Percentiles rank a stretch among this genome's conserved stretches.
These are phyloP conservation scores for Eupithecia pulchellata DNA, from an alignment of 2,888 invertebrate genomes.

Conservation along the genomic window DNA sequence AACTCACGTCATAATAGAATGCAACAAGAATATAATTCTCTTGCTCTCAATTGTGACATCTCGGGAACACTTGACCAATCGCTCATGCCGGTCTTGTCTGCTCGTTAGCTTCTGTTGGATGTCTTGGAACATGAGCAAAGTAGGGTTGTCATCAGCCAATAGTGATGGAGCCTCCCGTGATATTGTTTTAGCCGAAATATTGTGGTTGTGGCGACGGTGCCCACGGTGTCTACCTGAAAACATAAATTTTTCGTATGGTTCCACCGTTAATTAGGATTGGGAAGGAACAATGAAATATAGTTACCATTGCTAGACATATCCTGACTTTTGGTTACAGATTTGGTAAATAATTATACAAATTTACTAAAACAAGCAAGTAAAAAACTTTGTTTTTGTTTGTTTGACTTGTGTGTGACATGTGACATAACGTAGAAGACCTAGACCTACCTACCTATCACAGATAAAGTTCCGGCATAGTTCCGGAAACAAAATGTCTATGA, in stretches of 20 bases:
- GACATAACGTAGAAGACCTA: no score
- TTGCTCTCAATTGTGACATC: conserved; percentile 87
- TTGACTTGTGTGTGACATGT: no score
- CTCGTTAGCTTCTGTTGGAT: conserved; percentile 30
- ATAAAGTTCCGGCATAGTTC: no score
- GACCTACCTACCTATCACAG: no score
- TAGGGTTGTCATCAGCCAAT: conserved; percentile 36
- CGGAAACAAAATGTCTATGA: no score
- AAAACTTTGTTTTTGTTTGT: no score
- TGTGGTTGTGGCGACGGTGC: conserved; percentile 60
- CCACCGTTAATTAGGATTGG: neutral
- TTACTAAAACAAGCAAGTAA: neutral
- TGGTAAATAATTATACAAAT: neutral
- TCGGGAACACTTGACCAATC: conserved; percentile 41
- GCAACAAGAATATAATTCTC: conserved; percentile 93
- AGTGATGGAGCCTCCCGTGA: conserved; percentile 65
- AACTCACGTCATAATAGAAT: conserved; percentile 87
- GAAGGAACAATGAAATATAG: neutral
- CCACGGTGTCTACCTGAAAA: conserved; percentile 44
- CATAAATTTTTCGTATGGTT: neutral
- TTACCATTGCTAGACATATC: conserved; percentile 3
- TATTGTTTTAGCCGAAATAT: conserved; percentile 58
- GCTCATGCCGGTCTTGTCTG: conserved; percentile 42
- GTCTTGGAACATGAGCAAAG: conserved; percentile 34
- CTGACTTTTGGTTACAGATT: neutral